A percentile compares a stretch with the other conserved stretches of the same genome.
These are phyloP conservation scores for Tetragonula carbonaria DNA, from an alignment of 2,888 invertebrate species.

Conservation along the genomic window DNA sequence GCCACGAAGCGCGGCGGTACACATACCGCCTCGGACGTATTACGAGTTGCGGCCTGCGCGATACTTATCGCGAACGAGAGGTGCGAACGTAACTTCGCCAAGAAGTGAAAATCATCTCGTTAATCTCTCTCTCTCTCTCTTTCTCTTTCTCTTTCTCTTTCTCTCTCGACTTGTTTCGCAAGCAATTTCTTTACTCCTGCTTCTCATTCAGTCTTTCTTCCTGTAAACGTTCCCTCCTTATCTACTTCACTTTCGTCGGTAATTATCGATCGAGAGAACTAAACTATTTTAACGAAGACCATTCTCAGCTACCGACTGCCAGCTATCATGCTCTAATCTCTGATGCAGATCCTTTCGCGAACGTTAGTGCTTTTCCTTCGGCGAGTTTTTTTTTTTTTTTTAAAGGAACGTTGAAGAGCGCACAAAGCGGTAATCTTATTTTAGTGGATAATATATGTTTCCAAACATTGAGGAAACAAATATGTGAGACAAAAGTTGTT, in stretches of 20 bases:
- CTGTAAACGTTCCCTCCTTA: neutral
- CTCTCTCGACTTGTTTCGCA: slow-evolving; percentile 28
- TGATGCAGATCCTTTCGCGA: too few relatives aligned
- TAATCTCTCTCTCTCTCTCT: slow-evolving; percentile 48
- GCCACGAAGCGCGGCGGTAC: slow-evolving; percentile 17
- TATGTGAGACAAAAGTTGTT: too few relatives aligned
- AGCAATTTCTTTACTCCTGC: neutral
- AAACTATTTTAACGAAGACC: neutral
- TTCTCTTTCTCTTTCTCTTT: neutral
- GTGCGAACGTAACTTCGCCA: slow-evolving; percentile 61
- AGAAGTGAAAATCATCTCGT: slow-evolving; percentile 64
- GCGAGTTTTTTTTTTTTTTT: too few relatives aligned
- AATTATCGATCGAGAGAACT: neutral
- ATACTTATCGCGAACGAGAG: slow-evolving; percentile 58
- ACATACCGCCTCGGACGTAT: slow-evolving; percentile 64
- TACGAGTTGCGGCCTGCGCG: slow-evolving; percentile 56
- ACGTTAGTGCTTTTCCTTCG: too few relatives aligned
- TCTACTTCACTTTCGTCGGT: neutral
- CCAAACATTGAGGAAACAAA: too few relatives aligned
- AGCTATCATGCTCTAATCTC: too few relatives aligned
- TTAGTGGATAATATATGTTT: too few relatives aligned
- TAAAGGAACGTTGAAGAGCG: too few relatives aligned
- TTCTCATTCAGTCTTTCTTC: neutral
- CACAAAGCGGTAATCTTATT: too few relatives aligned
- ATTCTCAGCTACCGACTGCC: neutral